Conservation (phyloP, 2,113 vertebrate species). For the Anhinga rufa region DNA sequence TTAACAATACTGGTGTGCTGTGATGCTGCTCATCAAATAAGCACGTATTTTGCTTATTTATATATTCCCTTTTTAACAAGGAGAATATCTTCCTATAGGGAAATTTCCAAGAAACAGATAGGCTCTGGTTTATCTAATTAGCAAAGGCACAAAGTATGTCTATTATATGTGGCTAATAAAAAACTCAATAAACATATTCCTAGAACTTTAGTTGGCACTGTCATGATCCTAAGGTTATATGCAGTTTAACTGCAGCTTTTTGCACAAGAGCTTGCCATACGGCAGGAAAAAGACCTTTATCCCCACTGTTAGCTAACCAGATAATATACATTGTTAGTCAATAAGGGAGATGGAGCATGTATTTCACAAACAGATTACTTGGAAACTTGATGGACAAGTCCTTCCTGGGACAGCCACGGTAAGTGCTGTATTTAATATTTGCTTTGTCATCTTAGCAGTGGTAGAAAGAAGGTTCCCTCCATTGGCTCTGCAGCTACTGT, state of each 20-base stretch:
- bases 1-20: neutral
- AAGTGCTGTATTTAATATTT: neutral
- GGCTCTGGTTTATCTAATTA: neutral
- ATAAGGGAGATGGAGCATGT: neutral
- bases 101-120: neutral
- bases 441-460: conserved; percentile 20
- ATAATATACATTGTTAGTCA: conserved; percentile 3
- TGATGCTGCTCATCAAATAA: neutral
- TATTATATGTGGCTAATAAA: neutral
- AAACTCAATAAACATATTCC: neutral
- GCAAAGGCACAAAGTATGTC: neutral
- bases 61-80: neutral
- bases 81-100: neutral
- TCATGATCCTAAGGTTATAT: neutral
- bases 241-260: conserved; percentile 14
- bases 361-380: conserved; percentile 24
- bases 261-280: neutral
- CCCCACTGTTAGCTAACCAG: conserved; percentile 4
- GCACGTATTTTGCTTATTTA: neutral
- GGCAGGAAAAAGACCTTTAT: conserved; percentile 33
- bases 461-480: neutral
- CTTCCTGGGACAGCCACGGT: neutral
- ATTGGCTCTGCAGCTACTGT: neutral
- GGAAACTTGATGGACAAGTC: neutral
- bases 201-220: neutral